Conservation (phyloP, 2,888 invertebrate genomes). For the Erebia aethiops region DNA sequence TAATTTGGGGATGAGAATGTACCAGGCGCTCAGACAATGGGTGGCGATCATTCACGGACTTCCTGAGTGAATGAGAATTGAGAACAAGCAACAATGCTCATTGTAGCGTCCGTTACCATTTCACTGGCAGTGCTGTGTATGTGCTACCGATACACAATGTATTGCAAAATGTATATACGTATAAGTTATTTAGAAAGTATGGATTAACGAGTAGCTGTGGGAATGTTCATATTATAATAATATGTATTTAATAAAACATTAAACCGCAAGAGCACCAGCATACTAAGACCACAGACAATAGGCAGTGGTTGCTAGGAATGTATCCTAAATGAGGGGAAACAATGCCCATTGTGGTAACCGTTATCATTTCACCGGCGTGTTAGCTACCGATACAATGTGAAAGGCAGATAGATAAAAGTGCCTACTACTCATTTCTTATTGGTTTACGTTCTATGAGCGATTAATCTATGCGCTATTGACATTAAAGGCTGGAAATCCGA, state of each 20-base stretch:
- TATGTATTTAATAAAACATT: constrained; percentile 19
- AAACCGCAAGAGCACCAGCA: constrained; percentile 23
- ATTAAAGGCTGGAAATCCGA: background rate
- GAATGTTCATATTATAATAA: background rate
- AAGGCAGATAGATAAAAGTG: constrained; percentile 4
- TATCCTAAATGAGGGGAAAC: constrained; percentile 59
- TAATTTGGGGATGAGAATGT: constrained; percentile 39
- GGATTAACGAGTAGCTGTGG: background rate
- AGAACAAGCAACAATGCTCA: constrained; percentile 62
- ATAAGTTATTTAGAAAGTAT: constrained; percentile 22
- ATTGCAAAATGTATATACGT: background rate
- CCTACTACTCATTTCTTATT: background rate
- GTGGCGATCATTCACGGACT: constrained; percentile 51
- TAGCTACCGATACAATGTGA: constrained; percentile 43
- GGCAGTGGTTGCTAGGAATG: constrained; percentile 49
- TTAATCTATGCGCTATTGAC: background rate
- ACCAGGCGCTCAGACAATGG: constrained; percentile 63
- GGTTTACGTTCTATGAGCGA: background rate
- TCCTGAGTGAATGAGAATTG: constrained; percentile 58
- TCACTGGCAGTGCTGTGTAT: constrained; percentile 50
- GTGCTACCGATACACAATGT: constrained; percentile 43
- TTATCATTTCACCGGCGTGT: constrained; percentile 66
- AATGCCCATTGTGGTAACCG: constrained; percentile 65
- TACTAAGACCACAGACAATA: constrained; percentile 62
- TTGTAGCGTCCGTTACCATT: constrained; percentile 68